Conservation (phyloP, 1,140 invertebrate genomes). For the Aphis gossypii region DNA sequence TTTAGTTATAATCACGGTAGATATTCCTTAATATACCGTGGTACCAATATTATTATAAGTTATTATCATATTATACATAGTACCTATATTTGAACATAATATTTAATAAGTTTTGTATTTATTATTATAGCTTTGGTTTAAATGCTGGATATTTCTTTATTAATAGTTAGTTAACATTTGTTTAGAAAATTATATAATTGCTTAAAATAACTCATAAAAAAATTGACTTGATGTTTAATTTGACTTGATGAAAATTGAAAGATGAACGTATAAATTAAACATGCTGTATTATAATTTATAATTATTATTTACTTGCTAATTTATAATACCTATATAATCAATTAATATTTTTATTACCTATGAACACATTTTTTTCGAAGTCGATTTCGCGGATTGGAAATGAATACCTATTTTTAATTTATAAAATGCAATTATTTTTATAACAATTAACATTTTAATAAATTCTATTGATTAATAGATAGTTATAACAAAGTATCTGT, state of each 20-base stretch:
- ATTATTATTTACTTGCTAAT: no score
- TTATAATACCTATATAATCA: no score
- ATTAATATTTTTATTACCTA: no score
- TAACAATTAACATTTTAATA: not conserved
- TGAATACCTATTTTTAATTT: no score
- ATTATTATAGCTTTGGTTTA: no score
- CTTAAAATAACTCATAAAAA: not conserved
- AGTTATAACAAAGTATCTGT: not conserved
- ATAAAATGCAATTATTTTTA: no score
- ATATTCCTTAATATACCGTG: not conserved
- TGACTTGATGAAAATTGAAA: not conserved
- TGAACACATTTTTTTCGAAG: no score
- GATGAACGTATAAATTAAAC: not conserved
- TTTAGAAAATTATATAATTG: not conserved
- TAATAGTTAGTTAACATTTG: not conserved
- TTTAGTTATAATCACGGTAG: not conserved
- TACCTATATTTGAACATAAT: no score
- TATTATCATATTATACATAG: not conserved
- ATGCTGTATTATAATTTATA: not conserved
- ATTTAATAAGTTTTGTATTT: no score
- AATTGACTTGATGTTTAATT: not conserved
- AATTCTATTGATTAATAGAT: not conserved
- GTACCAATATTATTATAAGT: not conserved
- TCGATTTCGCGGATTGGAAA: no score
- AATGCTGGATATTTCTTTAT: not conserved